phyloP scores from a whole-genome alignment of 2,797 vertebrate species.

The Philypnodon macrostomus region DNA sequence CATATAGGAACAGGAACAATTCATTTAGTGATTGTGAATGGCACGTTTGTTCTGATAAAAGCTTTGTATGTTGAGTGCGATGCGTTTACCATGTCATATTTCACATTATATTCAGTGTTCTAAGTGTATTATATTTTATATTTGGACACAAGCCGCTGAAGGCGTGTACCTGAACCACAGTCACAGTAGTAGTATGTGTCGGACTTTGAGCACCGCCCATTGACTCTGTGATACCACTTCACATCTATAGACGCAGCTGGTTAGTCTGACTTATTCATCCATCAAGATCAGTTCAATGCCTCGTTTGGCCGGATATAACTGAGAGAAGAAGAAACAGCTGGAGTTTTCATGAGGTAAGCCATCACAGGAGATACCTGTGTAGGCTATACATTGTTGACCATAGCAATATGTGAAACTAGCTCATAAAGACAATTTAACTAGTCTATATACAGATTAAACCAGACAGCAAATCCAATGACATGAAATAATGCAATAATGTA shows the following conservation, averaged over 20 bases:
- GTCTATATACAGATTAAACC: neutral
- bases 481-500: neutral
- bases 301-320: slow-evolving; percentile 2
- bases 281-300: neutral
- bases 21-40: no score
- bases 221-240: slow-evolving; percentile 12
- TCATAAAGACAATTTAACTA: no score
- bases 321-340: neutral
- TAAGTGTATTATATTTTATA: no score
- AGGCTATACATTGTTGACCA: no score
- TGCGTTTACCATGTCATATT: no score
- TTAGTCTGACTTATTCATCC: slow-evolving; percentile 29
- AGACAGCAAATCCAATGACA: neutral
- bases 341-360: slow-evolving; percentile 22
- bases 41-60: no score
- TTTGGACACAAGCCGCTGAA: neutral
- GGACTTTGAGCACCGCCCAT: slow-evolving; percentile 53
- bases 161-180: slow-evolving; percentile 16
- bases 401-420: no score
- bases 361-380: neutral
- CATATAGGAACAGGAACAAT: no score
- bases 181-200: slow-evolving; percentile 34
- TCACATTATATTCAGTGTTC: no score
- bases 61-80: no score
- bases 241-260: slow-evolving; percentile 26